phyloP scores from a whole-genome alignment of 2,888 invertebrate species.

The Hermaeophaga mercurialis region DNA sequence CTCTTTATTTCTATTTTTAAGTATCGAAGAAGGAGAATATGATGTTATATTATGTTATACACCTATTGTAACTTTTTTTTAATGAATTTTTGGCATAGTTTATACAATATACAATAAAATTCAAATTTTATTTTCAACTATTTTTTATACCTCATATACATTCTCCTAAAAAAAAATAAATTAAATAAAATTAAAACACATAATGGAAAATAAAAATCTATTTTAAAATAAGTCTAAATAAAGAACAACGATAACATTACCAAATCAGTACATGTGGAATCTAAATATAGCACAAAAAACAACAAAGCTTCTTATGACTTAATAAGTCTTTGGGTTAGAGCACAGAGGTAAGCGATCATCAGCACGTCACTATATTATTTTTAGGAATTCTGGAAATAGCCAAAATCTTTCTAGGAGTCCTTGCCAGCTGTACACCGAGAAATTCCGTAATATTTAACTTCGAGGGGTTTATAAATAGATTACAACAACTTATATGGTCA shows the following conservation, averaged over 20 bases:
- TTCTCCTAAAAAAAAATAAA: neutral
- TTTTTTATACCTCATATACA: constrained; percentile 6
- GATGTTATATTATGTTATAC: constrained; percentile 37
- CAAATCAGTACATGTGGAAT: constrained; percentile 21
- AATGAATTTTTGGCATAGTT: constrained; percentile 42
- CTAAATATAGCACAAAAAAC: constrained; percentile 37
- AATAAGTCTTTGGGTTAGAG: constrained; percentile 39
- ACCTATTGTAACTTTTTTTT: constrained; percentile 42
- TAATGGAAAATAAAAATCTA: neutral
- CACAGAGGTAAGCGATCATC: constrained; percentile 38
- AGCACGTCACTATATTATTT: constrained; percentile 41
- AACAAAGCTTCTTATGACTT: constrained; percentile 35
- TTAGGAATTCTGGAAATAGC: constrained; percentile 43
- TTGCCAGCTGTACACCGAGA: neutral
- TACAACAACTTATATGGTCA: constrained; percentile 42
- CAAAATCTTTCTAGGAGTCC: constrained; percentile 2
- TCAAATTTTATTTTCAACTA: constrained; percentile 28
- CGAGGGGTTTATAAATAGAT: constrained; percentile 38
- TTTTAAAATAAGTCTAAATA: constrained; percentile 6
- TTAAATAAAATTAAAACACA: neutral
- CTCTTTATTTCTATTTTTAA: constrained; percentile 41
- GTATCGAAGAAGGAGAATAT: constrained; percentile 31
- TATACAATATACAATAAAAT: constrained; percentile 31
- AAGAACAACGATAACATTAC: constrained; percentile 22
- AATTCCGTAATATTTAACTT: neutral